These are phyloP conservation scores for Netelia inedita DNA, from an alignment of 2,888 invertebrate genomes.

Conservation along the genomic window DNA sequence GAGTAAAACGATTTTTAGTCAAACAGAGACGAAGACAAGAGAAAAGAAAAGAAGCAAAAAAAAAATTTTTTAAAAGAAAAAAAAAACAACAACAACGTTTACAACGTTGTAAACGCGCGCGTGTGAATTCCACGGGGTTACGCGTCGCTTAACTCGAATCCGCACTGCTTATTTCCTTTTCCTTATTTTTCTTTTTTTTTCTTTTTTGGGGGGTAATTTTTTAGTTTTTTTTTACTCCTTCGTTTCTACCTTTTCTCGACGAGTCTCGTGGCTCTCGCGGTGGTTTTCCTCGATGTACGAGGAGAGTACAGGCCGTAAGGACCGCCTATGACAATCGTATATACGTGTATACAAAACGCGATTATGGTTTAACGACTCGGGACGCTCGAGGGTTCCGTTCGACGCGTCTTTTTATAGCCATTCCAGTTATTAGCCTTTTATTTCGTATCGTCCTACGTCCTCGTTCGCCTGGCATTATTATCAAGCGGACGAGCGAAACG, in stretches of 20 bases:
- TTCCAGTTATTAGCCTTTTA: conserved; percentile 53
- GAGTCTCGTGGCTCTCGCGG: conserved; percentile 6
- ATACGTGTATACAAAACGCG: conserved; percentile 31
- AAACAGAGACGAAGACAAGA: no score
- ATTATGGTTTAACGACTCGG: conserved; percentile 61
- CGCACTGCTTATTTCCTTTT: conserved; percentile 45
- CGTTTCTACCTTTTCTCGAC: conserved; percentile 58
- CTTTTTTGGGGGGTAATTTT: conserved; percentile 39
- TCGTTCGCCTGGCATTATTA: conserved; percentile 32
- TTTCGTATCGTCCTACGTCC: conserved; percentile 51
- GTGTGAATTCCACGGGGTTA: neutral
- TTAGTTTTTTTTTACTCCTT: conserved; percentile 39
- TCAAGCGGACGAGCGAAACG: conserved; percentile 7
- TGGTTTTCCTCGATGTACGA: neutral
- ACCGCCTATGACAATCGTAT: neutral
- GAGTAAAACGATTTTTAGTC: conserved; percentile 3
- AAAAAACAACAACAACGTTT: conserved; percentile 72
- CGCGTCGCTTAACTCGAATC: conserved; percentile 50
- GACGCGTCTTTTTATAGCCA: conserved; percentile 49
- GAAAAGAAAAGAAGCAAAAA: conserved; percentile 21
- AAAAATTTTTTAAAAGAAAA: conserved; percentile 63
- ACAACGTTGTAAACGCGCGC: conserved; percentile 76
- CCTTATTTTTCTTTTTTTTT: neutral
- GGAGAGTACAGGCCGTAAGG: no score
- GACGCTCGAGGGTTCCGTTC: conserved; percentile 42